Base-by-base conservation (phyloP, 2,113 vertebrate species). In the Neogobius melanostomus region DNA sequence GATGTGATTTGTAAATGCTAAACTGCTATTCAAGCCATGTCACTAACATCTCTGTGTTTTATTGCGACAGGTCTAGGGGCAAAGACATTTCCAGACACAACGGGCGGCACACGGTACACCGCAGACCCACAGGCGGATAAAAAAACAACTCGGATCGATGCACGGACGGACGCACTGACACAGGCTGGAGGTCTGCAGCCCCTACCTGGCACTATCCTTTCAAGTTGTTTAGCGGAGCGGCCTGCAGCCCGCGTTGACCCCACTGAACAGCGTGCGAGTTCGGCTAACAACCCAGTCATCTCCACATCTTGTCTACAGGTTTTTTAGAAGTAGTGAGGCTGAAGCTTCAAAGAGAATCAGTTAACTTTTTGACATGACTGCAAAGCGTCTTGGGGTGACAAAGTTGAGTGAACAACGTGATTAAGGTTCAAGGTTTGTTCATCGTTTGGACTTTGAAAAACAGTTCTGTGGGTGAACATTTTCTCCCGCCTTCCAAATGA, bases 101-200 rank as follows among this genome's bases (percentile, higher is more conserved):
- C 1, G 52, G 4, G 17, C 65, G 64, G 62, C 79, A 75, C 72
- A 72, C 80, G 64, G 76, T 81, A 76, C 73, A 79, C 71, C 69
- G 71, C 81, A 77, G 83, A 85, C 81, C 80, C 79, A 76, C 72
- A 28, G 76, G 63, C 74, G 83, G 87, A 87, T 87, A 87, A 54
- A 88, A 80, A 88, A 80, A 75, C 53, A 73, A 72, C 14, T 65
- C 72, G 6, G 81, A 87, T 89, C 83, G 14, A 89, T 88, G 15
- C 6, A 0, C 63, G 77, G 80, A 86, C 76, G 74, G 83, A 82
- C 76, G 64, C 48, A 5, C 68, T 77, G 79, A 71, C 81, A 78
- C 72, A 64, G 61, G 68, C 72, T 56, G 53, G 51, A 53, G 67
- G 79, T 74, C 51, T 80, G 74, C 66, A 47, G 47, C 65, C 48